Evolutionary conservation across 1,140 invertebrate genomes (phyloP).

Genomic region (Rhagoletis pomonella): DNA sequence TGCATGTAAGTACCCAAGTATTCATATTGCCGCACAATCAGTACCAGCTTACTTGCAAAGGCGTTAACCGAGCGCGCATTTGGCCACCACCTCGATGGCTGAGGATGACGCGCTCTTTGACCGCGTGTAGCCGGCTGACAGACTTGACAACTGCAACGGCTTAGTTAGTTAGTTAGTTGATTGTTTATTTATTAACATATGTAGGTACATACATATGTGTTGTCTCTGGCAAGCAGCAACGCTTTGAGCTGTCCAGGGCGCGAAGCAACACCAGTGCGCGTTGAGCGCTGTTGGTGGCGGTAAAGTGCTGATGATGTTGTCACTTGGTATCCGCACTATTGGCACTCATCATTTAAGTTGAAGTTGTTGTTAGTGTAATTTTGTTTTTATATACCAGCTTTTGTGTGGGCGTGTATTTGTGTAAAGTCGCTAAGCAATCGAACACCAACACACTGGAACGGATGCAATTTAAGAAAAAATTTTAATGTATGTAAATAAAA

Average conservation of each 20-base stretch:
- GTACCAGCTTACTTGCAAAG: neutral
- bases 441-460: neutral
- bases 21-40: too few species aligned
- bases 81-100: neutral
- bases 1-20: too few species aligned
- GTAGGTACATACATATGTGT: neutral
- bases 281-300: constrained; percentile 2
- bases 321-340: neutral
- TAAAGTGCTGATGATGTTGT: constrained; percentile 15
- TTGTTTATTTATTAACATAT: neutral
- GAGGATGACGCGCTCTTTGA: neutral
- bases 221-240: neutral
- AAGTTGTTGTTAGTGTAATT: neutral
- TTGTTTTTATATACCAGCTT: neutral
- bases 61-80: neutral
- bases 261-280: neutral
- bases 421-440: too few species aligned
- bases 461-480: constrained; percentile 14
- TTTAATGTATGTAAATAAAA: neutral
- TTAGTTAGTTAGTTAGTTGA: neutral
- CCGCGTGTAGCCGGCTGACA: neutral
- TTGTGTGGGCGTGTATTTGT: neutral
- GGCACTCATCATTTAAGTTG: neutral
- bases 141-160: neutral
- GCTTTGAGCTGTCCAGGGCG: neutral